Evolutionary conservation across 2,797 vertebrate genomes (phyloP).

Genomic region (Clarias fuscus): DNA sequence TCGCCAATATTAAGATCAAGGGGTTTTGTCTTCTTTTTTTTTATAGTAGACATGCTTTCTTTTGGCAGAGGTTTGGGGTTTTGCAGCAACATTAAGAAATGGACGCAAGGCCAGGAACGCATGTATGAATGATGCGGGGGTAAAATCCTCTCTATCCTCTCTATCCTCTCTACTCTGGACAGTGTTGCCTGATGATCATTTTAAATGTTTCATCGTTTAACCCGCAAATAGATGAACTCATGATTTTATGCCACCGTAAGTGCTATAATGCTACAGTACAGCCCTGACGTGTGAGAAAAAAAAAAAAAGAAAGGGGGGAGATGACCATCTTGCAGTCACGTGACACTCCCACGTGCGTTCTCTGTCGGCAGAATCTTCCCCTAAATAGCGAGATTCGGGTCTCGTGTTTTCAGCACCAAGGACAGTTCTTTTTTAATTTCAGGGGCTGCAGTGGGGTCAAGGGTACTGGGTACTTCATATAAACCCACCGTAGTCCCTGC

Average conservation of each 20-base stretch:
- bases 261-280: constrained; percentile 10
- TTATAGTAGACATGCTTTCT: not conserved
- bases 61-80: not conserved
- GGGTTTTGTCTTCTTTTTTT: too few species aligned
- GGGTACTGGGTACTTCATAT: too few species aligned
- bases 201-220: not conserved
- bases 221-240: too few species aligned
- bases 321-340: constrained; percentile 18
- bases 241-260: not conserved
- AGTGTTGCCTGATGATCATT: not conserved
- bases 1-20: not conserved
- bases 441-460: too few species aligned
- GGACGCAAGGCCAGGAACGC: not conserved
- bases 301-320: not conserved
- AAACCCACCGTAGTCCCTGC: not conserved
- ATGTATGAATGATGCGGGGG: not conserved
- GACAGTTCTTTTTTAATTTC: constrained; percentile 46
- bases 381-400: not conserved
- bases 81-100: not conserved
- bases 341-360: not conserved
- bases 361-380: not conserved
- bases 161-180: not conserved
- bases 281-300: not conserved
- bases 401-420: constrained; percentile 55
- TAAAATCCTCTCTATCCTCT: not conserved